Conservation (phyloP, 2,797 vertebrate species). For the Manis pentadactyla region DNA sequence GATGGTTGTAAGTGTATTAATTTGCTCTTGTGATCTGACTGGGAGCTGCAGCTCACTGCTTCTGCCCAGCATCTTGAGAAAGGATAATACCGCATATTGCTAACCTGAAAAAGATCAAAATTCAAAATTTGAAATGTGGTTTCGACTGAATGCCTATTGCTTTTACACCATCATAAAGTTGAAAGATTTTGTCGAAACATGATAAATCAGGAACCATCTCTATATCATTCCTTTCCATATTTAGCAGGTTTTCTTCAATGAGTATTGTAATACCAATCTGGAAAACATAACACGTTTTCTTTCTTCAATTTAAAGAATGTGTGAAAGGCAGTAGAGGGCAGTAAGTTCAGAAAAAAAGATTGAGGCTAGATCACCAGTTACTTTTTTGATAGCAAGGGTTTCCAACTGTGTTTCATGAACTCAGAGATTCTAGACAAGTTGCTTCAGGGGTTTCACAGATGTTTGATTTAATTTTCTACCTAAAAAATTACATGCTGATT, state of each 20-base stretch:
- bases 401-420: slow-evolving; percentile 20
- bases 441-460: background rate
- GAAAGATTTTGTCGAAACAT: background rate
- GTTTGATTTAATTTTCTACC: slow-evolving; percentile 50
- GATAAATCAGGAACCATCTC: background rate
- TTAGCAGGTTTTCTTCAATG: background rate
- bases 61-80: background rate
- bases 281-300: slow-evolving; percentile 10
- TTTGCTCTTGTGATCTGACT: background rate
- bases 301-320: slow-evolving; percentile 1
- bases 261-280: slow-evolving; percentile 13
- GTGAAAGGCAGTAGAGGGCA: background rate
- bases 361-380: background rate
- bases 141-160: background rate
- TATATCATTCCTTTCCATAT: background rate
- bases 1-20: background rate
- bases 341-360: slow-evolving; percentile 36
- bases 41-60: background rate
- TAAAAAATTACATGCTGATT: background rate
- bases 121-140: background rate
- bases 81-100: background rate
- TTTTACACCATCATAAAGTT: background rate
- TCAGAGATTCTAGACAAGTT: background rate
- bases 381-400: slow-evolving; percentile 3
- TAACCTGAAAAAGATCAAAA: background rate